A percentile compares a stretch with the other conserved stretches of the same genome.
These are phyloP conservation scores for Drosophila formosana DNA, from an alignment of 2,888 invertebrate genomes.

Conservation along the genomic window DNA sequence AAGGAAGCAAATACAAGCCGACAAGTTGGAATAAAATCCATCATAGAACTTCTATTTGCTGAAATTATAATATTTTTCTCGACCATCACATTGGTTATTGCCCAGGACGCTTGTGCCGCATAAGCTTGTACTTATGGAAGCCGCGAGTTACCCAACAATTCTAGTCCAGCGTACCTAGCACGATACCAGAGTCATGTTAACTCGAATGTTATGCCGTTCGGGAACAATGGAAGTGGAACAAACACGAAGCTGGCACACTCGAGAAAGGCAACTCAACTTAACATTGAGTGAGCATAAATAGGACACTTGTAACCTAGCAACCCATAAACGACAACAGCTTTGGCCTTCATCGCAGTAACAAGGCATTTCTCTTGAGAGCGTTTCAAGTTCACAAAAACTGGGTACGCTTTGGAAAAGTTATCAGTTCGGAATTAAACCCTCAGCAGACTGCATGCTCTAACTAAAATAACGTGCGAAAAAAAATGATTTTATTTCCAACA, in stretches of 20 bases:
- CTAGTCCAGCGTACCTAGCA: slow-evolving; percentile 8
- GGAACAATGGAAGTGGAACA: slow-evolving; percentile 32
- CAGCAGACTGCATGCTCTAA: too few relatives aligned
- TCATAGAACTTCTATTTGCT: slow-evolving; percentile 37
- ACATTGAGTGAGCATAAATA: slow-evolving; percentile 35
- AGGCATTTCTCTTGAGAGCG: slow-evolving; percentile 29
- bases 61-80: neutral
- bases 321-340: slow-evolving; percentile 28
- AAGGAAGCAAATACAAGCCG: too few relatives aligned
- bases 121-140: slow-evolving; percentile 14
- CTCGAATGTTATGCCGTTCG: neutral
- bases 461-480: too few relatives aligned
- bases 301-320: slow-evolving; percentile 40
- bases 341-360: neutral
- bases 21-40: too few relatives aligned
- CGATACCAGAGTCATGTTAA: slow-evolving; percentile 11
- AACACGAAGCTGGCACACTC: slow-evolving; percentile 13
- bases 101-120: neutral
- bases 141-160: slow-evolving; percentile 45
- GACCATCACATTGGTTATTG: neutral
- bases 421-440: slow-evolving; percentile 12
- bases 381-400: slow-evolving; percentile 20
- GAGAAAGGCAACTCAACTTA: slow-evolving; percentile 21
- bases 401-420: slow-evolving; percentile 18
- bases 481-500: too few relatives aligned